Conservation (phyloP, 2,797 vertebrate genomes). For the Malacoraja senta region DNA sequence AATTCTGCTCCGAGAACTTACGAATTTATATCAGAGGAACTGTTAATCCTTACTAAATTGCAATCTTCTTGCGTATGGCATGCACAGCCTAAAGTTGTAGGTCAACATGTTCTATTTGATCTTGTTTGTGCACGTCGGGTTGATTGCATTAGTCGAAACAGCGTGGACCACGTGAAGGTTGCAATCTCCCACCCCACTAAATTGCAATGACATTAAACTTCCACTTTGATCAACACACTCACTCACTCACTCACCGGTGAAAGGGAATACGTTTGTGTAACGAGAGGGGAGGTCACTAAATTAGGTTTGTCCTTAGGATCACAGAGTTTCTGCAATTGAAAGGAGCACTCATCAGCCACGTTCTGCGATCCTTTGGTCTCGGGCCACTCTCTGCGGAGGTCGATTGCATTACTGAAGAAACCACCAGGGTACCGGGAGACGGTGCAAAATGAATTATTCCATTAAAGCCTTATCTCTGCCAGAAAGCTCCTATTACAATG, state of each 20-base stretch:
- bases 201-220: not conserved
- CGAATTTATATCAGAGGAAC: too few relatives aligned
- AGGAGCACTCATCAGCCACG: not conserved
- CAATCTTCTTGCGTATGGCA: not conserved
- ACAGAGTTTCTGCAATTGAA: not conserved
- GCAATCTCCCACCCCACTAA: too few relatives aligned
- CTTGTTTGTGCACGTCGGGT: too few relatives aligned
- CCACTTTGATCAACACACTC: not conserved
- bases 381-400: not conserved
- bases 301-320: not conserved
- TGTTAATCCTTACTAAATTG: not conserved
- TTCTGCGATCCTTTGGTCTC: not conserved
- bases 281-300: not conserved
- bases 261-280: not conserved
- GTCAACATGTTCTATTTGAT: too few relatives aligned
- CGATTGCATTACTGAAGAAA: conserved; percentile 10
- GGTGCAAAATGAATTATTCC: not conserved
- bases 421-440: not conserved
- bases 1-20: too few relatives aligned
- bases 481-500: conserved; percentile 1
- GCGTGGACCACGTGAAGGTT: too few relatives aligned
- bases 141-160: too few relatives aligned
- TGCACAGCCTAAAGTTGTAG: too few relatives aligned
- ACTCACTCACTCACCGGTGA: not conserved
- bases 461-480: not conserved